Percentiles rank a stretch among this genome's conserved stretches.
Conservation (phyloP, 2,888 invertebrate species). For the Cheilosia grossa region DNA sequence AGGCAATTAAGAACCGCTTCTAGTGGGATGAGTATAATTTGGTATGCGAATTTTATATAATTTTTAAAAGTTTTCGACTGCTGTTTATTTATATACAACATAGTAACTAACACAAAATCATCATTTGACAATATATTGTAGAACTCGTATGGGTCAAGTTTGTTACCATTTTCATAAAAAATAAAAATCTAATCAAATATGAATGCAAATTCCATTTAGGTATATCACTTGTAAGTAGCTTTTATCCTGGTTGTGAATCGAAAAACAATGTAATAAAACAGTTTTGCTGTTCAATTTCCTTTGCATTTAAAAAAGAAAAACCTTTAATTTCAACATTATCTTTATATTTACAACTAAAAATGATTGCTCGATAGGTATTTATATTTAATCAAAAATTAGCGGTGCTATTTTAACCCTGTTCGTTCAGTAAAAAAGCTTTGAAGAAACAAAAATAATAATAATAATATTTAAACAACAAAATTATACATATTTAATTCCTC, state of each 20-base stretch:
- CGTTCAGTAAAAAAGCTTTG: constrained; percentile 41
- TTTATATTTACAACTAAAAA: constrained; percentile 16
- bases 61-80: no score
- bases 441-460: constrained; percentile 1
- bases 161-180: constrained; percentile 18
- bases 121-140: constrained; percentile 14
- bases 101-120: constrained; percentile 6
- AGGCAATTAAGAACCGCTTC: no score
- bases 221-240: constrained; percentile 46
- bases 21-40: no score
- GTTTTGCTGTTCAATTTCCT: constrained; percentile 45
- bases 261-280: constrained; percentile 31
- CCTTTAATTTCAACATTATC: constrained; percentile 17
- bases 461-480: constrained; percentile 40
- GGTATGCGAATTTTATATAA: no score
- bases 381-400: constrained; percentile 63
- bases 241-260: constrained; percentile 72
- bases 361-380: constrained; percentile 18
- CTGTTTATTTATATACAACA: background rate
- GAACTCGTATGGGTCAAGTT: constrained; percentile 15
- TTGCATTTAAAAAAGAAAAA: constrained; percentile 30
- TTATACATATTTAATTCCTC: constrained; percentile 71
- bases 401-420: constrained; percentile 71
- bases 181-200: background rate
- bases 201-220: constrained; percentile 9